Base-by-base conservation (phyloP, 2,113 vertebrate species). In the Herpetotheres cachinnans region DNA sequence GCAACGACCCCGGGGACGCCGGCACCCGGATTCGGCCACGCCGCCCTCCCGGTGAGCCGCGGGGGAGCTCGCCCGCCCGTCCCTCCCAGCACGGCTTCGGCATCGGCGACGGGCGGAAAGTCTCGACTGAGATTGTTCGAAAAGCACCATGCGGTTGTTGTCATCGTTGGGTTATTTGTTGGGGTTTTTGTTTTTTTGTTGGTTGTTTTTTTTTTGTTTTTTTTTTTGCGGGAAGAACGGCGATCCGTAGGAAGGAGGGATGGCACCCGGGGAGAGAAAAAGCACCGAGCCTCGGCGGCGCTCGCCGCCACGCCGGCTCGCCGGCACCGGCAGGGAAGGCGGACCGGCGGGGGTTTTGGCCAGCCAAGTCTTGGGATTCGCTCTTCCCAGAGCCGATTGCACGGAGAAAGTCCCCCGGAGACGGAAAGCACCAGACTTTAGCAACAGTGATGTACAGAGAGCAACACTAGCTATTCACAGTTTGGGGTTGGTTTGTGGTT, bases 391-490 rank as follows among this genome's bases (percentile, higher is more conserved):
- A 96, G 86, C 95, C 93, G 88, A 93, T 63, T 5, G 40, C 47
- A 81, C 30, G 49, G 96, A 92, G 77, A 56, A 89, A 94, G 90
- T 83, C 95, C 96, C 97, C 97, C 86, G 77, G 95, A 94, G 95
- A 89, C 69, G 11, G 91, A 96, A 97, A 98, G 98, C 98, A 98
- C 98, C 98, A 98, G 97, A 97, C 96, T 94, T 92, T 94, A 72
- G 95, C 96, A 94, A 95, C 95, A 96, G 96, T 92, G 67, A 96
- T 80, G 87, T 74, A 88, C 95, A 85, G 77, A 93, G 95, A 97
- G 96, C 95, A 93, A 83, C 78, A 63, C 91, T 42, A 70, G 89
- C 97, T 97, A 97, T 98, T 98, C 98, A 98, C 98, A 98, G 98
- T 98, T 98, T 98, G 97, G 95, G 96, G 93, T 97, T 92, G 79